A percentile compares a stretch with the other conserved stretches of the same genome.
phyloP scores from a whole-genome alignment of 2,113 vertebrate genomes.

The Tor tambroides region DNA sequence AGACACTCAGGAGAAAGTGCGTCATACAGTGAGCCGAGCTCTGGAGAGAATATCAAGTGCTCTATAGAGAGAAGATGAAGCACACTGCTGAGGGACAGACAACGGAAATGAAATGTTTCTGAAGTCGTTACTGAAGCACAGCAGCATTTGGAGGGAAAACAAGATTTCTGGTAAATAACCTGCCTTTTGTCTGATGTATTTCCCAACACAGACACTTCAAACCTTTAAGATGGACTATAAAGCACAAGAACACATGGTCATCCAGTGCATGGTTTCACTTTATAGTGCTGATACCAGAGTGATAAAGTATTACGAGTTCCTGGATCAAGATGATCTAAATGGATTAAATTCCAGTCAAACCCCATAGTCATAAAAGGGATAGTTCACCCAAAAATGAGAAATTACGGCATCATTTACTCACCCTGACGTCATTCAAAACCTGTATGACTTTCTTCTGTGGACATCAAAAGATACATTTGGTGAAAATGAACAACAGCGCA shows the following conservation, averaged over 20 bases:
- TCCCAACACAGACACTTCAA: background rate
- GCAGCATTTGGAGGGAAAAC: background rate
- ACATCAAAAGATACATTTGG: background rate
- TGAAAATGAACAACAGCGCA: background rate
- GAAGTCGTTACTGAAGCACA: background rate
- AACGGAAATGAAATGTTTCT: constrained; percentile 20
- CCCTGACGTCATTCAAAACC: background rate
- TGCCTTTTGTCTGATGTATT: constrained; percentile 1
- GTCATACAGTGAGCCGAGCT: constrained; percentile 7
- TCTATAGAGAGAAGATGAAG: constrained; percentile 6
- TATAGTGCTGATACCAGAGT: background rate
- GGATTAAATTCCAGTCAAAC: too few relatives aligned
- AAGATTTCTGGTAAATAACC: background rate
- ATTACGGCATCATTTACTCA: background rate
- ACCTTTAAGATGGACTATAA: background rate
- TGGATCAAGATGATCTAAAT: background rate
- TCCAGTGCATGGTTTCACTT: background rate
- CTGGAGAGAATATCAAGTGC: constrained; percentile 20
- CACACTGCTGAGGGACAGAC: background rate
- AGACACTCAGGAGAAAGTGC: background rate
- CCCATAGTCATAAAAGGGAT: background rate
- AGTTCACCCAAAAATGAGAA: background rate
- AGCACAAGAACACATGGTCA: background rate
- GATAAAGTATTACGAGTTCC: background rate
- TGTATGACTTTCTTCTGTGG: background rate